Conservation (phyloP, 2,113 vertebrate genomes). For the Paracanthobrama guichenoti region DNA sequence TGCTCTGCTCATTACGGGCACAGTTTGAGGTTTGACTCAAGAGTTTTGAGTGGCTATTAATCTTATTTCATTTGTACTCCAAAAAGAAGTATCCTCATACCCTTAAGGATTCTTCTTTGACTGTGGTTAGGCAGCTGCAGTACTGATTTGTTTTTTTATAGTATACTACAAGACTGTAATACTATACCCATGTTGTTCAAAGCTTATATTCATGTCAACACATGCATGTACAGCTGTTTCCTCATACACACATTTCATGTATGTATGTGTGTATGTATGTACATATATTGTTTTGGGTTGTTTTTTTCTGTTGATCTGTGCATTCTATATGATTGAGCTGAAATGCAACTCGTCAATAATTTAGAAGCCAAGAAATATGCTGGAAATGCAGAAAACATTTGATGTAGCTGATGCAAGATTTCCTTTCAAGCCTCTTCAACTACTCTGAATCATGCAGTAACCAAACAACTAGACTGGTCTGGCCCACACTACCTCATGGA, state of each 20-base stretch:
- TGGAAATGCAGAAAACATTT: slow-evolving; percentile 18
- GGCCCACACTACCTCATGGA: background rate
- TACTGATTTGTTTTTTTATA: slow-evolving; percentile 23
- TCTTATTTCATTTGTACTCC: slow-evolving; percentile 33
- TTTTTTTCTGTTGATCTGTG: slow-evolving; percentile 3
- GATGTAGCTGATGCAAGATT: slow-evolving; percentile 32
- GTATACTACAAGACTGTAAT: background rate
- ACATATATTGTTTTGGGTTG: background rate
- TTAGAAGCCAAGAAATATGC: slow-evolving; percentile 24
- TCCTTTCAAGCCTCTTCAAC: slow-evolving; percentile 9
- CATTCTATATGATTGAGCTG: slow-evolving; percentile 12
- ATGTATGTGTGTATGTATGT: background rate
- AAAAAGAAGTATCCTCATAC: slow-evolving; percentile 32
- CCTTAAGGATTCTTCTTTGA: slow-evolving; percentile 39
- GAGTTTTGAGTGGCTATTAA: slow-evolving; percentile 37
- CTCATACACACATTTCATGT: background rate
- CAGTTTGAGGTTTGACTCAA: slow-evolving; percentile 37
- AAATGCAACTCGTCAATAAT: background rate
- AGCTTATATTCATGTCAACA: background rate
- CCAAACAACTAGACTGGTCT: background rate
- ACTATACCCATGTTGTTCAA: background rate
- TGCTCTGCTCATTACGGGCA: slow-evolving; percentile 46
- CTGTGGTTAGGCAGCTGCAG: background rate
- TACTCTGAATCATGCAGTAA: background rate
- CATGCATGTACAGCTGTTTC: background rate